Evolutionary conservation across 2,113 vertebrate species (phyloP), one percentile per base, ranked within the genome.

Genomic region (Uria aalge): DNA sequence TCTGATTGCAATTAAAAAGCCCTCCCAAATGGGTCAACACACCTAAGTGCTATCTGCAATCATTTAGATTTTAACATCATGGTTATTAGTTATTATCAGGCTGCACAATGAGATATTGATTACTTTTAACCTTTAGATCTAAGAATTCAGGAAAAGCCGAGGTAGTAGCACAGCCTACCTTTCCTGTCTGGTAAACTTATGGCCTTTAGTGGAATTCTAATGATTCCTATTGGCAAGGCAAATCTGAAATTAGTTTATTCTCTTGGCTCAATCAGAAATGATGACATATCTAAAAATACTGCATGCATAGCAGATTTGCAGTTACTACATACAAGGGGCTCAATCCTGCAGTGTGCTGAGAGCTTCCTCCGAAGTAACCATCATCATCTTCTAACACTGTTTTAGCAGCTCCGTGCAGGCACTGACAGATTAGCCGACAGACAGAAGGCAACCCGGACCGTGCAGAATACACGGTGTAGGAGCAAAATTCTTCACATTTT

Each of bases 31-130:
- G 96, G 95, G 96, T 97, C 97, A 98, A 97, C 97, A 97, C 71
- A 94, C 94, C 95, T 95, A 97, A 97, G 85, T 79, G 94, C 91
- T 96, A 98, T 97, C 97, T 98, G 95, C 95, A 98, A 97, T 97
- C 97, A 97, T 97, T 98, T 98, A 98, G 97, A 98, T 98, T 98
- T 98, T 97, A 98, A 96, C 97, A 97, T 97, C 97, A 95, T 92
- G 95, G 97, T 98, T 98, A 98, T 98, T 98, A 98, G 98, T 98
- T 98, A 98, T 98, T 98, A 98, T 97, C 96, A 98, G 97, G 96
- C 94, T 96, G 96, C 88, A 96, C 98, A 98, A 98, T 98, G 98
- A 98, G 98, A 96, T 98, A 98, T 98, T 98, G 98, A 98, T 98
- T 98, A 98, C 94, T 97, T 98, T 97, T 98, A 98, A 98, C 98